These are phyloP conservation scores for Oreochromis grahami DNA, from an alignment of 2,797 vertebrate genomes.

Conservation along the genomic window DNA sequence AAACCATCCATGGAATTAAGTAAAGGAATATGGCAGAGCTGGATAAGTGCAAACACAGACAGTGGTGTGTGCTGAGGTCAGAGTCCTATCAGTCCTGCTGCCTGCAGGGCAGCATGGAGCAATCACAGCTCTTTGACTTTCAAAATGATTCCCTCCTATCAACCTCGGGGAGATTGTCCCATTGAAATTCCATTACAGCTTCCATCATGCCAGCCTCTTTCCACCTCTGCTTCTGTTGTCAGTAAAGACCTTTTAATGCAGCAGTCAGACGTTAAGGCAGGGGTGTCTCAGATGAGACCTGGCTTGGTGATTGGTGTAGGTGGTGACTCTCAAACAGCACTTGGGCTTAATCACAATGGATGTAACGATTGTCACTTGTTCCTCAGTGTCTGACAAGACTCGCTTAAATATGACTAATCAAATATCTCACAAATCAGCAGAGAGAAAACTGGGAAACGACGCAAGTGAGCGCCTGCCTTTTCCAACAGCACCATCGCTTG, in stretches of 20 bases:
- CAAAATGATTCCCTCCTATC: conserved; percentile 57
- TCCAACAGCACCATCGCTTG: not conserved
- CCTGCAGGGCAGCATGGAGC: conserved; percentile 45
- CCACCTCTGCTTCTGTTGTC: conserved; percentile 53
- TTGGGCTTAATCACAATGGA: conserved; percentile 21
- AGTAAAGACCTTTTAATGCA: conserved; percentile 63
- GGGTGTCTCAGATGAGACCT: conserved; percentile 47
- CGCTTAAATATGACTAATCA: not conserved
- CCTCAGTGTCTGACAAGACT: not conserved
- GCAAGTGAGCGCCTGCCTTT: not conserved
- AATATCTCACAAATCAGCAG: not conserved
- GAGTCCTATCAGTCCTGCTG: conserved; percentile 34
- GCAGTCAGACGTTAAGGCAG: conserved; percentile 47
- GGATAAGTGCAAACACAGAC: not conserved
- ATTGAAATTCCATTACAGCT: conserved; percentile 75
- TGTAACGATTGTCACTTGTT: not conserved
- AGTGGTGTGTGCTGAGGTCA: conserved; percentile 45
- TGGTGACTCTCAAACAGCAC: conserved; percentile 23
- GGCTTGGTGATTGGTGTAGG: conserved; percentile 44
- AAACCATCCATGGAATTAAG: not conserved
- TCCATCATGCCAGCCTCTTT: conserved; percentile 52
- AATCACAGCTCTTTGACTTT: conserved; percentile 64
- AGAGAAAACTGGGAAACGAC: not conserved
- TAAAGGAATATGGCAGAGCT: not conserved
- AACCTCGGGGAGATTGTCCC: conserved; percentile 63